Conservation (phyloP, 2,888 invertebrate species). For the Elmis aenea region DNA sequence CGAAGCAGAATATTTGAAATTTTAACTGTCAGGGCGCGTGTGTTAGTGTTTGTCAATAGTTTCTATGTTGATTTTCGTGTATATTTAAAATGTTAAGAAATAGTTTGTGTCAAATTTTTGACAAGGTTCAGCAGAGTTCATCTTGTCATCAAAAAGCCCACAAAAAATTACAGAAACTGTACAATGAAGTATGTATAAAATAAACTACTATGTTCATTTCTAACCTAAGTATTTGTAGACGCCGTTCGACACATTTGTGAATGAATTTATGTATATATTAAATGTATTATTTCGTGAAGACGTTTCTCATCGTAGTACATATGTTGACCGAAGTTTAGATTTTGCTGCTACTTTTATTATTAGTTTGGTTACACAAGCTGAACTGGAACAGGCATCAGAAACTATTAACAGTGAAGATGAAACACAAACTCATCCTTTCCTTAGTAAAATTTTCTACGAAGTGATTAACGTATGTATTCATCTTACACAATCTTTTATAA, state of each 20-base stretch:
- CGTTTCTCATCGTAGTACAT: constrained; percentile 5
- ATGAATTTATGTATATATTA: constrained; percentile 13
- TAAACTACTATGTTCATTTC: background rate
- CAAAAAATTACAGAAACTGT: constrained; percentile 11
- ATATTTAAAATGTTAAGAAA: constrained; percentile 13
- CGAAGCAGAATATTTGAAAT: no score
- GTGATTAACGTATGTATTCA: constrained; percentile 11
- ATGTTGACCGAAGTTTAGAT: constrained; percentile 9
- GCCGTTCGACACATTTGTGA: constrained; percentile 13
- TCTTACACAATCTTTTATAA: background rate
- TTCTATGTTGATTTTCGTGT: no score
- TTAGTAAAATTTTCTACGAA: constrained; percentile 11
- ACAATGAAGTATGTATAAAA: constrained; percentile 8
- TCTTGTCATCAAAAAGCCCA: constrained; percentile 15
- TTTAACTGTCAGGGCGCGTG: no score
- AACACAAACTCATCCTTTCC: constrained; percentile 11
- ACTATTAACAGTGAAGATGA: constrained; percentile 1
- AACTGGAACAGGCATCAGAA: background rate
- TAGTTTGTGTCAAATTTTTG: constrained; percentile 45
- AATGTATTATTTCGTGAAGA: constrained; percentile 9
- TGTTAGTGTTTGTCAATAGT: no score
- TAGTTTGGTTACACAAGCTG: constrained; percentile 1
- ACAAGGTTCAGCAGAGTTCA: constrained; percentile 11
- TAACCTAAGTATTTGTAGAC: constrained; percentile 10
- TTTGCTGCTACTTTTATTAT: constrained; percentile 10